Percentiles rank a stretch among this genome's conserved stretches.
Conservation (phyloP, 2,888 invertebrate genomes). For the Leptinotarsa tumamoca region DNA sequence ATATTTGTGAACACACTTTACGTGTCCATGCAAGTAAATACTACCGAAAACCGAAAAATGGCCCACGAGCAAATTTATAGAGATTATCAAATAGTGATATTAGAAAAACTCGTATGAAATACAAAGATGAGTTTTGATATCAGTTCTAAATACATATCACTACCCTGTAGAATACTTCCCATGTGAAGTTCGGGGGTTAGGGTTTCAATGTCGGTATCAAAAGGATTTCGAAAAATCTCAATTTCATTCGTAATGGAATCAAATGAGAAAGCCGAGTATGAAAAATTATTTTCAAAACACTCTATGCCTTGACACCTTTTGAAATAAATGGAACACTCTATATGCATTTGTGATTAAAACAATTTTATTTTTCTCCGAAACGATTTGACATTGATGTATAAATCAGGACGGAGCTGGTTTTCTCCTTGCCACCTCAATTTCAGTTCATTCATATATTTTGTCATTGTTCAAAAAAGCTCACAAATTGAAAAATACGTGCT, state of each 20-base stretch:
- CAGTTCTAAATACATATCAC: constrained; percentile 20
- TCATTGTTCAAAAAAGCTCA: not conserved
- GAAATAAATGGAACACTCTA: not conserved
- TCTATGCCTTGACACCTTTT: not conserved
- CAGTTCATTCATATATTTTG: constrained; percentile 36
- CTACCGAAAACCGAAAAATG: constrained; percentile 23
- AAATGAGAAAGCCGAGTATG: constrained; percentile 21
- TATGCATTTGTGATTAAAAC: not conserved
- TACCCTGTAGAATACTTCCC: constrained; percentile 22
- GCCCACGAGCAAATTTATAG: constrained; percentile 26
- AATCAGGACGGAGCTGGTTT: constrained; percentile 31
- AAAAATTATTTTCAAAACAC: not conserved
- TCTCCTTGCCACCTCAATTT: constrained; percentile 42
- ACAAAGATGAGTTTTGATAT: constrained; percentile 24
- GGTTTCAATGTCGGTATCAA: not conserved
- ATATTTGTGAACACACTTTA: no score
- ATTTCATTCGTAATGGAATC: constrained; percentile 18
- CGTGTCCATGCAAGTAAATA: not conserved
- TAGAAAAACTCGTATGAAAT: constrained; percentile 17
- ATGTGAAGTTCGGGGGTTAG: constrained; percentile 16
- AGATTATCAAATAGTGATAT: constrained; percentile 24
- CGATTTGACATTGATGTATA: constrained; percentile 5
- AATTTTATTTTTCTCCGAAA: not conserved
- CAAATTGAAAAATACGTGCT: no score
- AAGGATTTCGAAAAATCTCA: not conserved